Evolutionary conservation across 1,140 invertebrate species (phyloP), one percentile per base, ranked within the genome.

Genomic region (Subanguina moxae): DNA sequence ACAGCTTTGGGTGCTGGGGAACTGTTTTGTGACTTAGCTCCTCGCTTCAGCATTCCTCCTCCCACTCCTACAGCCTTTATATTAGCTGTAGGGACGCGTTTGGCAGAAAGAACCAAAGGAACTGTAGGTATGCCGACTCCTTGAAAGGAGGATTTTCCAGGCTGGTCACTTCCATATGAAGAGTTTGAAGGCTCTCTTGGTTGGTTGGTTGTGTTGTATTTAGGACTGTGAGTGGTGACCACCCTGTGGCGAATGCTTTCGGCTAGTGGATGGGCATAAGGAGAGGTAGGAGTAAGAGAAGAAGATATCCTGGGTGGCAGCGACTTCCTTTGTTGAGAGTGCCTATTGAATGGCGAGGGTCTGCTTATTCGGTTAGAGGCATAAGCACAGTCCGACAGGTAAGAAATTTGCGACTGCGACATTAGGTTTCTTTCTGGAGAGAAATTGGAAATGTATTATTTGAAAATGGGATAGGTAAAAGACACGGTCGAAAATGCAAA

Each of bases 131-230:
- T 23, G 43, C 8, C 32, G 38, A 28, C 30, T 48, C 19, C n/a
- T 64, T 46, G 17, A 25, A 64, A 28, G 25, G 52, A 56, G 19
- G 43, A 52, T 19, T 62, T 62, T 45, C 42, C 21, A 23, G 15
- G 30, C 17, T 42, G 63, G 45, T 56, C 38, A 25, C 63, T 46
- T 64, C 19, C 68, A 57, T 59, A 56, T 52, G 64, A 70, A 38
- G 32, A 11, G n/a, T 43, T 67, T 8, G 65, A 52, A 19, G 23
- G n/a, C 17, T 52, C 23, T 52, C 48, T 52, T 52, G 32, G 32
- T 38, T 38, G 3, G 11, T 38, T 3, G 11, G 32, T 38, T 38
- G 32, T 38, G 32, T 38, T 38, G 32, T 3, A 38, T 38, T 38
- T 38, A 38, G 32, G 32, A 38, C 32, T 38, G 32, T 38, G 32